Base-by-base conservation (phyloP, 2,888 invertebrate genomes). In the Trissolcus brochymenae region DNA sequence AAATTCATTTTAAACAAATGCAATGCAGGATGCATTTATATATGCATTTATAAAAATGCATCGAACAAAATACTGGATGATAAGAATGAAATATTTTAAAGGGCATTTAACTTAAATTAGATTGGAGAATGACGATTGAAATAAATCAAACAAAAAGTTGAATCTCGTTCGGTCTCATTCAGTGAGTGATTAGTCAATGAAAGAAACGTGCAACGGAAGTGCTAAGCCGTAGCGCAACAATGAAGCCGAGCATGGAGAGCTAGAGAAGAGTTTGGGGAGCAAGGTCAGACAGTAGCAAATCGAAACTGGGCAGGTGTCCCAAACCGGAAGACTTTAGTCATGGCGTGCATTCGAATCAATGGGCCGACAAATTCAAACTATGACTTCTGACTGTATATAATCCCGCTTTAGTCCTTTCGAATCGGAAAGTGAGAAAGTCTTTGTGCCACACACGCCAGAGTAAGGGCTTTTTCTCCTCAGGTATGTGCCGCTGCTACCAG, bases 381-480 rank as follows among this genome's bases (percentile, higher is more conserved):
- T 86, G 87, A 88, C 88, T 88, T 88, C 86, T 87, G 85, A 88
- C 88, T 87, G 86, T 87, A 87, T 87, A 87, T 88, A 88, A 88
- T 87, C 85, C 86, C 76, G 64, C 74, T 83, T 80, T 76, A 75
- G 79, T 54, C 70, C 84, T 81, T 83, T 78, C 76, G 68, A 79
- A 78, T 79, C 82, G 60, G 70, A 71, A 66, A 81, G 82, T 80
- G 84, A 82, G 83, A 84, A 83, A 83, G 79, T 80, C 80, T 80
- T 82, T 82, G 79, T 79, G 49, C 13, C 53, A 59, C 51, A 53
- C 16, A 19, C 57, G 60, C 35, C 59, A 61, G 62, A 54, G 62
- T 55, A 66, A 74, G 71, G 59, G 62, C 55, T 59, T 70, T 66
- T n/a, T 60, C 11, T 35, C 14, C 6, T 70, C 65, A 70, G 14